Evolutionary conservation across 1,140 invertebrate species (phyloP).

Genomic region (Macrotrachela quadricornifera): DNA sequence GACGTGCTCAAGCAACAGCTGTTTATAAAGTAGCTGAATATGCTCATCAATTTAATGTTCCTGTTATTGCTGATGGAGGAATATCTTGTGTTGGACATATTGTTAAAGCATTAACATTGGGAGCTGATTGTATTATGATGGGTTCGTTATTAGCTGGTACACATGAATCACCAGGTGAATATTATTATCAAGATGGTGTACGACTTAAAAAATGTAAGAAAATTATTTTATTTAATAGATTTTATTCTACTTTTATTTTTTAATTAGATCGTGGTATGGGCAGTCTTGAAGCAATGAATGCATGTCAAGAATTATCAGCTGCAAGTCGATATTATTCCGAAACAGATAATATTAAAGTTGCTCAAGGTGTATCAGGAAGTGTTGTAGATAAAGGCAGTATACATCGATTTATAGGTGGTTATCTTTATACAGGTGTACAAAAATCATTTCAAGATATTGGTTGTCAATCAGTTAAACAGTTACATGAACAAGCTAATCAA

Average conservation of each 20-base stretch:
- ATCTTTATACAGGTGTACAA: constrained; percentile 75
- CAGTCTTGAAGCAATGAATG: constrained; percentile 90
- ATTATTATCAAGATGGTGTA: constrained; percentile 92
- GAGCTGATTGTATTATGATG: constrained; percentile 81
- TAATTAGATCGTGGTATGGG: constrained; percentile 70
- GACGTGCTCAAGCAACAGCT: constrained; percentile 56
- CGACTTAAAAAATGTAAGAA: constrained; percentile 63
- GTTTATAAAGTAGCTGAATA: constrained; percentile 54
- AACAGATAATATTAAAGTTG: constrained; percentile 80
- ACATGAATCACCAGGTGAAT: constrained; percentile 90
- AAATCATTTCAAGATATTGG: constrained; percentile 95
- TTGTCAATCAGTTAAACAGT: neutral
- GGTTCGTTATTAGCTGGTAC: constrained; percentile 89
- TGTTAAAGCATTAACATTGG: constrained; percentile 70
- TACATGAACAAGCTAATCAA: neutral
- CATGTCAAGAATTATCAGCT: constrained; percentile 16
- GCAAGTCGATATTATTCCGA: constrained; percentile 35
- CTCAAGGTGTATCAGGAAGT: constrained; percentile 89
- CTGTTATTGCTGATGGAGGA: constrained; percentile 92
- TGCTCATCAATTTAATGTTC: constrained; percentile 63
- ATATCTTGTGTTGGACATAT: constrained; percentile 85
- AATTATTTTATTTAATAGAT: too few relatives aligned
- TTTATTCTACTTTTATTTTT: too few relatives aligned
- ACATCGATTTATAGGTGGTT: constrained; percentile 67
- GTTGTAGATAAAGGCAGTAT: constrained; percentile 94